phyloP scores from a whole-genome alignment of 2,113 vertebrate genomes.

The Pseudonaja textilis region DNA sequence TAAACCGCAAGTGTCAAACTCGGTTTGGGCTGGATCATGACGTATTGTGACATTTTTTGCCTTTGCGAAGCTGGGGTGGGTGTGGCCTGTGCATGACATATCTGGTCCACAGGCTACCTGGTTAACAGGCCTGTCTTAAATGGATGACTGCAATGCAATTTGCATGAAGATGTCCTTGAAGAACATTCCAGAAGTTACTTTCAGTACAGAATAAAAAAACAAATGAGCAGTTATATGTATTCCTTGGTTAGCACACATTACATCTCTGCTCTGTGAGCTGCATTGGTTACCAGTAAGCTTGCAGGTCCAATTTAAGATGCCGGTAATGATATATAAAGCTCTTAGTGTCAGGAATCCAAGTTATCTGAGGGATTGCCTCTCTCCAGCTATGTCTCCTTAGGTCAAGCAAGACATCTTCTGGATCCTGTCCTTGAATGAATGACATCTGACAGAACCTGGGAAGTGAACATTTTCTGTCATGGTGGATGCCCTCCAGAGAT shows the following conservation, averaged over 20 bases:
- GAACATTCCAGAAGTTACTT: background rate
- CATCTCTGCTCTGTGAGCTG: background rate
- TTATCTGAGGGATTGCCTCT: background rate
- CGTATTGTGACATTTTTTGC: no score
- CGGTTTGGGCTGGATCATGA: no score
- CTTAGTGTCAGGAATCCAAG: background rate
- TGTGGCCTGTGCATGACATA: no score
- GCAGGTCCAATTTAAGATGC: background rate
- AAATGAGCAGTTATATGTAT: background rate
- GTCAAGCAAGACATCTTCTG: background rate
- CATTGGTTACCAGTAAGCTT: background rate
- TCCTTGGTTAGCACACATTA: background rate
- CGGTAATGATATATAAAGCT: background rate
- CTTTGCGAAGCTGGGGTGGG: no score
- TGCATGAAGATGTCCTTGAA: background rate
- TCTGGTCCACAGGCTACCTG: accelerated
- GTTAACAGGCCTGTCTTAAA: no score
- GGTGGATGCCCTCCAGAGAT: background rate
- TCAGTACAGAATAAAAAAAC: background rate
- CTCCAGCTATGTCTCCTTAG: background rate
- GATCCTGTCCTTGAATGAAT: background rate
- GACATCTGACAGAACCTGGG: background rate
- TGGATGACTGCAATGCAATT: background rate
- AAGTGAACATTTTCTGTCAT: background rate
- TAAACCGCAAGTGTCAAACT: background rate